Evolutionary conservation across 1,140 invertebrate genomes (phyloP).

Genomic region (Chionoecetes opilio): DNA sequence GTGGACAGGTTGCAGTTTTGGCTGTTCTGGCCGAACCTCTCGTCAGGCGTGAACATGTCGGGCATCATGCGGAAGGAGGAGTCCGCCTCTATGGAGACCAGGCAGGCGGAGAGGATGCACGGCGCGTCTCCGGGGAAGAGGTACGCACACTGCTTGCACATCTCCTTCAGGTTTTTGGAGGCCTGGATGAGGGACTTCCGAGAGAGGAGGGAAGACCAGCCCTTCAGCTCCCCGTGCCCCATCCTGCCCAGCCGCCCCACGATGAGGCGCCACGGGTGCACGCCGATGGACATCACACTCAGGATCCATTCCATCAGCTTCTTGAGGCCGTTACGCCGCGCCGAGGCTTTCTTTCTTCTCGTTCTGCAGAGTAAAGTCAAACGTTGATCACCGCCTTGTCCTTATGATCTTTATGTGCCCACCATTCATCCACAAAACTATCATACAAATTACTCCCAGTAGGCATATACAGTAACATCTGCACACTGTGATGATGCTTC

Average conservation of each 20-base stretch:
- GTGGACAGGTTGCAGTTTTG: slow-evolving; percentile 93
- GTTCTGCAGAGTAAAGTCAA: slow-evolving; percentile 85
- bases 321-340: slow-evolving; percentile 93
- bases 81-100: slow-evolving; percentile 98
- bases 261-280: slow-evolving; percentile 97
- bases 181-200: slow-evolving; percentile 94
- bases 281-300: slow-evolving; percentile 95
- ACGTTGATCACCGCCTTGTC: no score
- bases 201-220: slow-evolving; percentile 97
- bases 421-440: no score
- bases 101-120: slow-evolving; percentile 97
- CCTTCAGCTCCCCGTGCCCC: slow-evolving; percentile 98
- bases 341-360: slow-evolving; percentile 93
- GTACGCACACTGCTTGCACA: slow-evolving; percentile 94
- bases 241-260: slow-evolving; percentile 97
- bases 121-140: slow-evolving; percentile 92
- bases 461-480: no score
- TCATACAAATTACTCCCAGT: no score
- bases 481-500: no score
- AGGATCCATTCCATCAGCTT: slow-evolving; percentile 99
- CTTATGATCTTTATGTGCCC: no score
- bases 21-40: slow-evolving; percentile 93
- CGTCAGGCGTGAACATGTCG: slow-evolving; percentile 96
- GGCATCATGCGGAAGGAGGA: slow-evolving; percentile 96
- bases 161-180: slow-evolving; percentile 94